Conservation (phyloP, 2,888 invertebrate species). For the Phymatocera aterrima region DNA sequence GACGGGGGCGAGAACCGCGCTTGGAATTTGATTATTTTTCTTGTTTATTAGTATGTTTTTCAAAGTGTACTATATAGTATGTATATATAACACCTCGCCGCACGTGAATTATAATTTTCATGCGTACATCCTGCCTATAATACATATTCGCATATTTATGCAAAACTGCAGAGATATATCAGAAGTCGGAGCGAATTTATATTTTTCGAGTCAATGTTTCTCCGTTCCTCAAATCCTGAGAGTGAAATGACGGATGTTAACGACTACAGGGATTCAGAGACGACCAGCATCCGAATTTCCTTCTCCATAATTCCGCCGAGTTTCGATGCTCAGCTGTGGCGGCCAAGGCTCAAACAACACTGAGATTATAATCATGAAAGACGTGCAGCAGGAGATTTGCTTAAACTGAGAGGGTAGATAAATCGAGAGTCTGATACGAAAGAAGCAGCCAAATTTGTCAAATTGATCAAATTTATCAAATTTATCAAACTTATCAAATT, state of each 20-base stretch:
- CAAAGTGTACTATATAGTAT: background rate
- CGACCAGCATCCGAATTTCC: conserved; percentile 37
- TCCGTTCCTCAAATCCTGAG: background rate
- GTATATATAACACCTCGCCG: too few species aligned
- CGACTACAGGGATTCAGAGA: conserved; percentile 61
- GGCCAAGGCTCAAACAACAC: conserved; percentile 31
- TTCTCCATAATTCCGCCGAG: background rate
- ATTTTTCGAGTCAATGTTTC: background rate
- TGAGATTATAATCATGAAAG: too few species aligned
- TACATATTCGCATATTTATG: background rate
- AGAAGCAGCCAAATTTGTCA: background rate
- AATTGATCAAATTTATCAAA: too few species aligned
- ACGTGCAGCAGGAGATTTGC: too few species aligned
- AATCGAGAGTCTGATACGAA: background rate
- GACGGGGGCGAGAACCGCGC: background rate
- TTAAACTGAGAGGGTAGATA: conserved; percentile 57
- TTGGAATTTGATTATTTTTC: background rate
- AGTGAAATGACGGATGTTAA: conserved; percentile 64
- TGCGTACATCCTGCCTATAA: too few species aligned
- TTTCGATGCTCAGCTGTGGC: background rate
- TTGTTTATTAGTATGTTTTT: background rate
- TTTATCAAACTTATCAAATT: too few species aligned
- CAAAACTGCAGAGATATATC: background rate
- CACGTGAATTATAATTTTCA: background rate
- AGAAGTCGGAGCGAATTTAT: conserved; percentile 34